These are phyloP conservation scores for Anguilla rostrata DNA, from an alignment of 2,113 vertebrate genomes.

Conservation along the genomic window DNA sequence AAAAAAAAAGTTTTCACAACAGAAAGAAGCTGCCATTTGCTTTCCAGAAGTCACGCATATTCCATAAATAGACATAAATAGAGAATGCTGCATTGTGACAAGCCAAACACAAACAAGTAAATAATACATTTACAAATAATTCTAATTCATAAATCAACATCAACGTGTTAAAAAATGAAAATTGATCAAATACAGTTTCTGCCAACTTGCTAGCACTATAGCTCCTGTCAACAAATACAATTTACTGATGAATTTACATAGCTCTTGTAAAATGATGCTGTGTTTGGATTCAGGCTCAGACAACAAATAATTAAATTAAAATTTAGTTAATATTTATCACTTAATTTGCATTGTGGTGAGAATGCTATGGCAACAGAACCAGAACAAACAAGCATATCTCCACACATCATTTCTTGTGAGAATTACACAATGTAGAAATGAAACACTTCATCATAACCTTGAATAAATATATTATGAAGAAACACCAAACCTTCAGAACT, in stretches of 20 bases:
- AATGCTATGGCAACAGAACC: not conserved
- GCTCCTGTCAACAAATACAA: constrained; percentile 41
- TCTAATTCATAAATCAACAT: not conserved
- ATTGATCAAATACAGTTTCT: not conserved
- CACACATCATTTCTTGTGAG: not conserved
- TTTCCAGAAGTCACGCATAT: not conserved
- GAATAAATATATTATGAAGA: too few species aligned
- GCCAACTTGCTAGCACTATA: not conserved
- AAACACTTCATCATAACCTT: not conserved
- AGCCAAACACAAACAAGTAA: not conserved
- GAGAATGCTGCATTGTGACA: not conserved
- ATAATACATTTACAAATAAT: not conserved
- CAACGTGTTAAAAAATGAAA: not conserved
- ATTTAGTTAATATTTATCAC: not conserved
- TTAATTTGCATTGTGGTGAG: too few species aligned
- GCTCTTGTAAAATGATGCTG: constrained; percentile 39
- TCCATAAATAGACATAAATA: not conserved
- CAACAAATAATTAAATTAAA: constrained; percentile 27
- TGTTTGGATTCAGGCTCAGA: constrained; percentile 47
- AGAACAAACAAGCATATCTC: not conserved
- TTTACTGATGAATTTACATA: constrained; percentile 37
- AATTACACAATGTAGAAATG: not conserved
- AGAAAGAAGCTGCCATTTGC: not conserved
- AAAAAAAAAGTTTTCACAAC: not conserved
- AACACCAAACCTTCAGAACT: too few species aligned